Percentiles rank a stretch among this genome's conserved stretches.
These are phyloP conservation scores for Falco biarmicus DNA, from an alignment of 2,797 vertebrate species.

Conservation along the genomic window DNA sequence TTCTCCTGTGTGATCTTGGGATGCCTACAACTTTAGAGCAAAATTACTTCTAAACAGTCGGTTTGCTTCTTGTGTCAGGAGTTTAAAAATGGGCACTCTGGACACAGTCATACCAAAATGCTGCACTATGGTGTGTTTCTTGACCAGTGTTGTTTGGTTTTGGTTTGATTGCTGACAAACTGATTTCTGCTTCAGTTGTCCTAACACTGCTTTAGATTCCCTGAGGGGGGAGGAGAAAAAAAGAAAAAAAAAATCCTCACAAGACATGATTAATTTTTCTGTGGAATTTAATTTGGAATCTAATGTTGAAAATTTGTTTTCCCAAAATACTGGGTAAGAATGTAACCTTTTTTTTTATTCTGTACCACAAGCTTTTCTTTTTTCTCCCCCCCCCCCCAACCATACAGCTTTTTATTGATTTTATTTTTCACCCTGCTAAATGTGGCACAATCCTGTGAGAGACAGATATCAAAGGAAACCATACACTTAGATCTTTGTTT, in stretches of 20 bases:
- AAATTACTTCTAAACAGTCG: background rate
- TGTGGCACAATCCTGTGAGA: background rate
- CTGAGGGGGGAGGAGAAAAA: no score
- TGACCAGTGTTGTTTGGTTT: background rate
- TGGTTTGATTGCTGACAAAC: background rate
- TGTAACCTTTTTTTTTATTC: background rate
- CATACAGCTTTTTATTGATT: background rate
- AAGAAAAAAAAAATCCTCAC: background rate
- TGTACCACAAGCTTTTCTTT: background rate
- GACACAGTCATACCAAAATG: background rate
- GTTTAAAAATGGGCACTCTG: background rate
- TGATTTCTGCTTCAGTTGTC: background rate
- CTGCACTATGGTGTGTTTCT: background rate
- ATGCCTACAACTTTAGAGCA: background rate
- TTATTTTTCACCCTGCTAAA: conserved; percentile 11
- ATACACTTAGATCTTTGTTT: conserved; percentile 57
- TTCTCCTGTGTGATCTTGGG: background rate
- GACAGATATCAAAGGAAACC: conserved; percentile 52
- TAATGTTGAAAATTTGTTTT: background rate
- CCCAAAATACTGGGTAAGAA: background rate
- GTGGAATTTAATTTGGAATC: background rate
- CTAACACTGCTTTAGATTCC: background rate
- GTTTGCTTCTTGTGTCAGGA: background rate
- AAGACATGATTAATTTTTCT: background rate
- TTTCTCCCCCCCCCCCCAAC: background rate